A percentile compares a stretch with the other conserved stretches of the same genome.
These are phyloP conservation scores for Euleptes europaea DNA, from an alignment of 2,113 vertebrate genomes.

Conservation along the genomic window DNA sequence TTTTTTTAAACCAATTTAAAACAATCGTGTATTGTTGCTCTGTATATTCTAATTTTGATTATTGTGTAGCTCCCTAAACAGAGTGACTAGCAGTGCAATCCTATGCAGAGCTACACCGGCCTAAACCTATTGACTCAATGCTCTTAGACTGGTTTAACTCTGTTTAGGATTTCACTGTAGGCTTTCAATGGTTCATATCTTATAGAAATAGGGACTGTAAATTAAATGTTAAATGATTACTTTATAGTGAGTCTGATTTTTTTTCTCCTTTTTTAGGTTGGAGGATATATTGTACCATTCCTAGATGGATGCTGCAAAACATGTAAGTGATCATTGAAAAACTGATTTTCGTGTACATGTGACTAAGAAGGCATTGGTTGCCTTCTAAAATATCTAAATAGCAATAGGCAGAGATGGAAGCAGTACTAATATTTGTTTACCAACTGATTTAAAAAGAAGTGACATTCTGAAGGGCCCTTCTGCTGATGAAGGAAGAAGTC, in stretches of 20 bases:
- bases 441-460: neutral
- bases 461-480: neutral
- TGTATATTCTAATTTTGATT: neutral
- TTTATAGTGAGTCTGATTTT: neutral
- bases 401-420: neutral
- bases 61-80: neutral
- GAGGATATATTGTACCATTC: conserved; percentile 90
- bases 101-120: too few relatives aligned
- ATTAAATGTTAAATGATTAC: conserved; percentile 3
- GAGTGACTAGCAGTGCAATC: too few relatives aligned
- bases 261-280: conserved; percentile 77
- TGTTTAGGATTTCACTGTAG: too few relatives aligned
- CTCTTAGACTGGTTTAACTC: too few relatives aligned
- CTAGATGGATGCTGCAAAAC: conserved; percentile 97
- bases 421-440: too few relatives aligned
- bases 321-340: conserved; percentile 83
- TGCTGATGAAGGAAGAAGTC: too few relatives aligned
- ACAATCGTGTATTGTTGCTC: neutral
- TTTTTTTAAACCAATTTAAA: neutral
- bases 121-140: too few relatives aligned
- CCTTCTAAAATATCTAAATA: neutral
- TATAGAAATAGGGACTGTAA: neutral
- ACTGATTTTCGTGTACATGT: neutral
- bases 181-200: neutral
- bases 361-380: neutral